Base-by-base conservation (phyloP, 2,113 vertebrate species). In the Gallinago jamesoni region DNA sequence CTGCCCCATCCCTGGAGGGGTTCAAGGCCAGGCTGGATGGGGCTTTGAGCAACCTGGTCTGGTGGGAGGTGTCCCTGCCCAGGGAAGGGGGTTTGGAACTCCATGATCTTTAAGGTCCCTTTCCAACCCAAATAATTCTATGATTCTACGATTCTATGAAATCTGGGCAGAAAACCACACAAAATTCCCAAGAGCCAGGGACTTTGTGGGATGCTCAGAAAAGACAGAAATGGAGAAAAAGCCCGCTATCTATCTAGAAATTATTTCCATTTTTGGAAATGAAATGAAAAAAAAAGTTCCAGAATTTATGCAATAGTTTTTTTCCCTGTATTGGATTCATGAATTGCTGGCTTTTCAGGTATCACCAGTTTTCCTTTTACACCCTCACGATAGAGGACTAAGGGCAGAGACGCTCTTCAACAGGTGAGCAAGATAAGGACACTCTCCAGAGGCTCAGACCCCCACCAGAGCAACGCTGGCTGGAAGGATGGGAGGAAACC, bases 341-440 rank as follows among this genome's bases (percentile, higher is more conserved):
- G 28, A 39, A 70, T 24, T 21, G 5, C 19, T 55, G 28, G 9
- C 27, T 50, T 66, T 60, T 28, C 25, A 23, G 60, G 67, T 48
- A 39, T 27, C 12, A 7, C 24, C 45, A 14, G 12, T 20, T 69
- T 56, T 69, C 12, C 47, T 41, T 48, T 56, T 15, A 13, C 6
- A 12, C 23, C 35, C 25, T 50, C 14, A 7, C 0, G 1, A 33
- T 0, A 21, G 67, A n/a, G 8, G 37, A 35, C 14, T 7, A 18
- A 22, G 10, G 31, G 30, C 17, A 25, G 74, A 56, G 41, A 24
- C 21, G 16, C 16, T 63, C 50, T 28, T 2, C n/a, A 50, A 39
- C 14, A 9, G 41, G 31, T 74, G 22, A 75, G 41, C 27, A 56
- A 16, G 35, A 30, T 45, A 28, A 28, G 11, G 4, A 2, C 2